These are phyloP conservation scores for Balaeniceps rex DNA, from an alignment of 2,113 vertebrate genomes.

Conservation along the genomic window DNA sequence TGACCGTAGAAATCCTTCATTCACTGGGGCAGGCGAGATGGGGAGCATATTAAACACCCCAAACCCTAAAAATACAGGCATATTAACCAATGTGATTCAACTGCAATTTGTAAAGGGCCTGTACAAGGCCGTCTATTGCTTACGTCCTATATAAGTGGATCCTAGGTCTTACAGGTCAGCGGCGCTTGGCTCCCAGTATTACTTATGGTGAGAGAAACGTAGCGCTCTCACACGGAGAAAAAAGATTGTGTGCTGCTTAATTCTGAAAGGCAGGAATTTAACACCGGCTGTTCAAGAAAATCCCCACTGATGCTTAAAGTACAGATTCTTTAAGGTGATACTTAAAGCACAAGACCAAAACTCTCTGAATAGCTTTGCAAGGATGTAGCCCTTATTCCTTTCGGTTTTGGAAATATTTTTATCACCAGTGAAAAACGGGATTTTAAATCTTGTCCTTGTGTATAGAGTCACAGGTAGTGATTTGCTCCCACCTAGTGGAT, in stretches of 20 bases:
- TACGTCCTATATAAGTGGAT: not conserved
- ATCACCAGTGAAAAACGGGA: no score
- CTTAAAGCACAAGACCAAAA: not conserved
- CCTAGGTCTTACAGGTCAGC: not conserved
- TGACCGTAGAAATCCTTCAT: not conserved
- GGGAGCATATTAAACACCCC: not conserved
- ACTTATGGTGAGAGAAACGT: no score
- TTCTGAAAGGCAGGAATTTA: not conserved
- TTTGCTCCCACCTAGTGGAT: not conserved
- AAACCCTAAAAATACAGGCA: not conserved
- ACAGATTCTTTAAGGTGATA: not conserved
- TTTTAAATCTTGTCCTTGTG: not conserved
- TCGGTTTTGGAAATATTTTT: not conserved
- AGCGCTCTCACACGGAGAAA: not conserved
- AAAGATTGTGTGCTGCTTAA: not conserved
- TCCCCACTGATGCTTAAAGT: not conserved
- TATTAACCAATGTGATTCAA: no score
- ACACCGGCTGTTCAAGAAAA: not conserved
- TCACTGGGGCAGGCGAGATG: not conserved
- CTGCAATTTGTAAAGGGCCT: not conserved
- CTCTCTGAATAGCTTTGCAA: not conserved
- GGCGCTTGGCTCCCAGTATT: not conserved
- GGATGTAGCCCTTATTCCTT: not conserved
- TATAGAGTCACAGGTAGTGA: not conserved
- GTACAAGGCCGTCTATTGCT: not conserved